phyloP scores from a whole-genome alignment of 2,888 invertebrate species.

The Shargacucullia verbasci region DNA sequence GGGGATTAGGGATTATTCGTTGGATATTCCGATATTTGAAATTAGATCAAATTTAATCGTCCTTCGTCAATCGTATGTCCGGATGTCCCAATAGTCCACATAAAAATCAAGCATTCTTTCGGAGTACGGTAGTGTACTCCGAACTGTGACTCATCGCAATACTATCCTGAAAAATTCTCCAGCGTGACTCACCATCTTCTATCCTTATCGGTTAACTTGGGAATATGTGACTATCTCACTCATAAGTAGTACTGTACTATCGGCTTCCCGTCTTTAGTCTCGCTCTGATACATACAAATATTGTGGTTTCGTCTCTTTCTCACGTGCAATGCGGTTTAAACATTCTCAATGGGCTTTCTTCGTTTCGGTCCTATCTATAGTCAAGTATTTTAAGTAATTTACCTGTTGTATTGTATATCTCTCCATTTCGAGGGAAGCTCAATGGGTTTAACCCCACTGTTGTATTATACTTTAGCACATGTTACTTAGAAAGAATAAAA shows the following conservation, averaged over 20 bases:
- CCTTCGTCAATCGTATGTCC: neutral
- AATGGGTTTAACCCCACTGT: too few relatives aligned
- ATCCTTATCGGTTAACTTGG: slow-evolving; percentile 42
- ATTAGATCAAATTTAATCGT: neutral
- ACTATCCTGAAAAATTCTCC: slow-evolving; percentile 37
- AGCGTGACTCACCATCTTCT: slow-evolving; percentile 45
- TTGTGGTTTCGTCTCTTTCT: slow-evolving; percentile 31
- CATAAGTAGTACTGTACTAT: slow-evolving; percentile 6
- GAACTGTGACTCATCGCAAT: slow-evolving; percentile 43
- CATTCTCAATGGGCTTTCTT: slow-evolving; percentile 41
- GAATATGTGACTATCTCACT: slow-evolving; percentile 25
- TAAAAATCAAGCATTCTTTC: slow-evolving; percentile 6
- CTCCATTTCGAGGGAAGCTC: too few relatives aligned
- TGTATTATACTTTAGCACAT: too few relatives aligned
- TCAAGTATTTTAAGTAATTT: neutral
- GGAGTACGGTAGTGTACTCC: slow-evolving; percentile 6
- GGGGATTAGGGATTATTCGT: neutral
- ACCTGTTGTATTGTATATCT: neutral
- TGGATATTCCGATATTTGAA: neutral
- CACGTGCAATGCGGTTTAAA: slow-evolving; percentile 39
- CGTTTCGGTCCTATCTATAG: slow-evolving; percentile 43
- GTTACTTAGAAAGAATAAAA: too few relatives aligned
- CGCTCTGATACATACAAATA: slow-evolving; percentile 7
- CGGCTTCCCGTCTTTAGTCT: slow-evolving; percentile 13
- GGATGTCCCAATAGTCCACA: neutral